Percentiles rank a stretch among this genome's conserved stretches.
Evolutionary conservation across 2,797 vertebrate species (phyloP).

Genomic region (Knipowitschia caucasica): DNA sequence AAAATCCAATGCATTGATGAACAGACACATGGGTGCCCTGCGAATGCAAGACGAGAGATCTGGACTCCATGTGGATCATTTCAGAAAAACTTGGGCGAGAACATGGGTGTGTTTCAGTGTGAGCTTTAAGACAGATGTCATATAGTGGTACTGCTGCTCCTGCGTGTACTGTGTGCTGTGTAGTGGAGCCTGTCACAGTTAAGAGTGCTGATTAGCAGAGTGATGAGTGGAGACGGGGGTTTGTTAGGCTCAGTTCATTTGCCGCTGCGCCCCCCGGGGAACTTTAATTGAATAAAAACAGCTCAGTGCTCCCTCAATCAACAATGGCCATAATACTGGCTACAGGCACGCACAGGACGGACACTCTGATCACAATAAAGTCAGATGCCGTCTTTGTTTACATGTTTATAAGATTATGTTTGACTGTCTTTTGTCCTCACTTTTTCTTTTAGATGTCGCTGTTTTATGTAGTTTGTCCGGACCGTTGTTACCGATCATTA

Average conservation of each 20-base stretch:
- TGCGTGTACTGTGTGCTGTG: constrained; percentile 5
- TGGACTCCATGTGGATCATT: too few relatives aligned
- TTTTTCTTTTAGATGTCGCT: too few relatives aligned
- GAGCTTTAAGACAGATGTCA: neutral
- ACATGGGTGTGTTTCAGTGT: neutral
- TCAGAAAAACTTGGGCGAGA: too few relatives aligned
- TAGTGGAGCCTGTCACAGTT: constrained; percentile 22
- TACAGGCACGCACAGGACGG: constrained; percentile 27
- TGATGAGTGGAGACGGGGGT: constrained; percentile 62
- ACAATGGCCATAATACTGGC: constrained; percentile 38
- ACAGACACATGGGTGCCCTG: too few relatives aligned
- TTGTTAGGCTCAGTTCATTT: constrained; percentile 66
- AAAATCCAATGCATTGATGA: too few relatives aligned
- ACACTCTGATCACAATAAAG: constrained; percentile 9
- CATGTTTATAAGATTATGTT: too few relatives aligned
- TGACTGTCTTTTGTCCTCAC: too few relatives aligned
- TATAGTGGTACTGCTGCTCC: constrained; percentile 12
- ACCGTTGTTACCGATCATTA: too few relatives aligned
- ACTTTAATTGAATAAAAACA: constrained; percentile 61
- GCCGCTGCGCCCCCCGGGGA: constrained; percentile 42
- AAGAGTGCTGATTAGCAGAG: constrained; percentile 53
- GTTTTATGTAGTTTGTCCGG: too few relatives aligned
- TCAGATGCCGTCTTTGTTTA: constrained; percentile 15
- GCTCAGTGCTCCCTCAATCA: constrained; percentile 46
- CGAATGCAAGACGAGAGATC: too few relatives aligned